Conservation (phyloP, 2,797 vertebrate species). For the Rhinogobio ventralis region DNA sequence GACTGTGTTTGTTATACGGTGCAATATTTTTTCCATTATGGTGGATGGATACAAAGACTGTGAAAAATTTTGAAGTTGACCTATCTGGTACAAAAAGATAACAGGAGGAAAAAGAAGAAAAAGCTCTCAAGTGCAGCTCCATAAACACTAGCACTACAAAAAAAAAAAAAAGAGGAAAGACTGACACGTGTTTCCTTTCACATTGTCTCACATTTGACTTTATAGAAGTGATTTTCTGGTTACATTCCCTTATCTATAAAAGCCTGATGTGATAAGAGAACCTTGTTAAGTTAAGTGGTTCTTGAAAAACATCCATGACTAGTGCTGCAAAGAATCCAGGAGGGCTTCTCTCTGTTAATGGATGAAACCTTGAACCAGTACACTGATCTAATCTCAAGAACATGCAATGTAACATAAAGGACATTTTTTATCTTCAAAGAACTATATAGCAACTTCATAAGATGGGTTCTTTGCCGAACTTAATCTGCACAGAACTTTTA, state of each 20-base stretch:
- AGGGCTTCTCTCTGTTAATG: not conserved
- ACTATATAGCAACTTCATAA: not conserved
- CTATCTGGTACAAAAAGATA: slow-evolving; percentile 21
- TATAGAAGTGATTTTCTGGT: not conserved
- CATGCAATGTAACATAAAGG: not conserved
- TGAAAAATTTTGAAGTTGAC: slow-evolving; percentile 4
- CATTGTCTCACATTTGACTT: slow-evolving; percentile 13
- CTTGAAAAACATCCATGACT: slow-evolving; percentile 3
- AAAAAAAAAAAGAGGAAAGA: not conserved
- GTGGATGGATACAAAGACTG: not conserved
- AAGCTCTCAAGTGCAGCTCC: not conserved
- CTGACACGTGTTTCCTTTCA: not conserved
- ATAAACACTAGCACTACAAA: slow-evolving; percentile 1
- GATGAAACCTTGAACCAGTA: not conserved
- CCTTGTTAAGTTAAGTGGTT: not conserved
- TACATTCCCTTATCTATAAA: not conserved
- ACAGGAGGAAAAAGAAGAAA: not conserved
- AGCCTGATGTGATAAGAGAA: slow-evolving; percentile 6
- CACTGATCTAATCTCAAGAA: not conserved
- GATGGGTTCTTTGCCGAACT: not conserved
- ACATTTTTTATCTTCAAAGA: not conserved
- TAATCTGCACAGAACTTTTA: not conserved
- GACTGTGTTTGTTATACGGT: not conserved
- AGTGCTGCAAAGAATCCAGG: not conserved
- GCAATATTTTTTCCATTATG: slow-evolving; percentile 6